These are phyloP conservation scores for Corythucha ciliata DNA, from an alignment of 2,888 invertebrate genomes.

Conservation along the genomic window DNA sequence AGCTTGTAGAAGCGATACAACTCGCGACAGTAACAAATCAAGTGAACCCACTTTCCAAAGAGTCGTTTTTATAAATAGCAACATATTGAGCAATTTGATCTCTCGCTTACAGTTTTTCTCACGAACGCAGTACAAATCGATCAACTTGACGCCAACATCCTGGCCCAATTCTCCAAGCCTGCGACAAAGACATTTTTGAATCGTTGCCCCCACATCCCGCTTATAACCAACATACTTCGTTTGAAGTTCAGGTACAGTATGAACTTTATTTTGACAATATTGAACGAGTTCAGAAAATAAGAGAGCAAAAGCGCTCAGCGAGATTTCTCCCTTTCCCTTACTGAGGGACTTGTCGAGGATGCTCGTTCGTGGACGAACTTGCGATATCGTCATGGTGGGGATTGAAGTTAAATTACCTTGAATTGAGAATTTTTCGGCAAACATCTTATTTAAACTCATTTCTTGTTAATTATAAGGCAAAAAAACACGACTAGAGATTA, in stretches of 20 bases:
- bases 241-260: slow-evolving; percentile 90
- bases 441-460: slow-evolving; percentile 22
- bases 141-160: slow-evolving; percentile 85
- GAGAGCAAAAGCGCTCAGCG: slow-evolving; percentile 84
- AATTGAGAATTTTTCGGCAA: slow-evolving; percentile 25
- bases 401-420: slow-evolving; percentile 13
- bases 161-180: slow-evolving; percentile 90
- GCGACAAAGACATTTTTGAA: slow-evolving; percentile 10
- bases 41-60: slow-evolving; percentile 74
- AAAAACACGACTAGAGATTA: no score
- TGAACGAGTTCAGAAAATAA: slow-evolving; percentile 97
- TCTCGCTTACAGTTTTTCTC: slow-evolving; percentile 92
- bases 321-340: slow-evolving; percentile 87
- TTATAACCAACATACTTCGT: slow-evolving; percentile 57
- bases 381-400: slow-evolving; percentile 38
- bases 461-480: no score
- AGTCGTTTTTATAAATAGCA: slow-evolving; percentile 90
- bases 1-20: background rate
- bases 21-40: background rate
- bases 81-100: slow-evolving; percentile 85
- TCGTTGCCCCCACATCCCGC: background rate
- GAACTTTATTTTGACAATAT: slow-evolving; percentile 93
- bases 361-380: slow-evolving; percentile 55
- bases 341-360: slow-evolving; percentile 86
- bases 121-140: slow-evolving; percentile 87